phyloP scores from a whole-genome alignment of 2,888 invertebrate species.

The Drosophila diplacantha region DNA sequence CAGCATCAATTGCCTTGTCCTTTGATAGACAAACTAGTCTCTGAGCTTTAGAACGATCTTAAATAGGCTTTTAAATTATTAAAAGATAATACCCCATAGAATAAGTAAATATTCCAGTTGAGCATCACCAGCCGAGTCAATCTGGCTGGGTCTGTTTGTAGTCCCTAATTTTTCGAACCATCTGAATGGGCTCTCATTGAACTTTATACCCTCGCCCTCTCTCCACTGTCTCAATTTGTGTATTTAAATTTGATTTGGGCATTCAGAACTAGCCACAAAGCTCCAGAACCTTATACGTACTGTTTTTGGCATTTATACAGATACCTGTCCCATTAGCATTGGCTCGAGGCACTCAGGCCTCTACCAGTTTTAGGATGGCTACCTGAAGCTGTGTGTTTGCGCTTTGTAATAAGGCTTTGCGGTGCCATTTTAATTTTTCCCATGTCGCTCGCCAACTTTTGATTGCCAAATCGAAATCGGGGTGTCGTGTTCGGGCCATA shows the following conservation, averaged over 20 bases:
- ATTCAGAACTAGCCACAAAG: neutral
- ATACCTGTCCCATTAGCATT: conserved; percentile 9
- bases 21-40: neutral
- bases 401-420: conserved; percentile 32
- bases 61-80: neutral
- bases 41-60: neutral
- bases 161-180: neutral
- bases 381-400: conserved; percentile 16
- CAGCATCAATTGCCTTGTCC: neutral
- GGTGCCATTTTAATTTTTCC: conserved; percentile 36
- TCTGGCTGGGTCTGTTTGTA: neutral
- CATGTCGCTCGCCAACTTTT: conserved; percentile 33
- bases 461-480: conserved; percentile 45
- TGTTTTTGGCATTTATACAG: conserved; percentile 10
- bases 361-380: conserved; percentile 23
- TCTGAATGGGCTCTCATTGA: neutral
- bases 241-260: neutral
- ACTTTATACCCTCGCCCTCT: too few relatives aligned
- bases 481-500: conserved; percentile 37
- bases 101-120: neutral
- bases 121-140: neutral
- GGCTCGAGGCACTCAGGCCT: conserved; percentile 14
- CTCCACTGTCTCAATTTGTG: neutral
- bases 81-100: neutral
- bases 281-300: conserved; percentile 3